Evolutionary conservation across 2,888 invertebrate genomes (phyloP).

Genomic region (Teleiodes luculella): DNA sequence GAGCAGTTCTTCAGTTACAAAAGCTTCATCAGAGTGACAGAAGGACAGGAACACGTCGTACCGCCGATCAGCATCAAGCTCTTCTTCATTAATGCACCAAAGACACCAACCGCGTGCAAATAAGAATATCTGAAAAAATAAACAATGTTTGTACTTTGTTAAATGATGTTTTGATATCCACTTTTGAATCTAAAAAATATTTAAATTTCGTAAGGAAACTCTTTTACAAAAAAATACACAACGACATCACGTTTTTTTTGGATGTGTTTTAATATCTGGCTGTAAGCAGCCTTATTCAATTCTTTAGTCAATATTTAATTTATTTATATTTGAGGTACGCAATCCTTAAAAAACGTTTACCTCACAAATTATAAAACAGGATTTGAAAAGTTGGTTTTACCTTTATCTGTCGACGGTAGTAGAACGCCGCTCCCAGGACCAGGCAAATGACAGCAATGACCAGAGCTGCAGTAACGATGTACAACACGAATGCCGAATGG

Average conservation of each 20-base stretch:
- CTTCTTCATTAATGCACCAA: constrained; percentile 1
- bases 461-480: not conserved
- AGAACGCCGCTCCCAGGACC: not conserved
- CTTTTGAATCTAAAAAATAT: too few relatives aligned
- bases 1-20: constrained; percentile 82
- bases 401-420: not conserved
- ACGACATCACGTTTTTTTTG: too few relatives aligned
- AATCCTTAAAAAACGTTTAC: too few relatives aligned
- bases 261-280: too few relatives aligned
- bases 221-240: too few relatives aligned
- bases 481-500: not conserved
- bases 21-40: constrained; percentile 85
- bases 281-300: too few relatives aligned
- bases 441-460: not conserved
- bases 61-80: constrained; percentile 8
- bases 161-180: not conserved
- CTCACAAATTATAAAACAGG: too few relatives aligned
- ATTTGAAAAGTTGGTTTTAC: too few relatives aligned
- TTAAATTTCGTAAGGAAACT: too few relatives aligned
- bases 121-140: constrained; percentile 7
- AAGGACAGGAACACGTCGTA: constrained; percentile 91
- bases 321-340: too few relatives aligned
- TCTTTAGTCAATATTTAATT: too few relatives aligned
- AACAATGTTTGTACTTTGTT: too few relatives aligned
- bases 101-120: constrained; percentile 8